Evolutionary conservation across 2,113 vertebrate genomes (phyloP), one percentile per base, ranked within the genome.

Genomic region (Sterna hirundo): DNA sequence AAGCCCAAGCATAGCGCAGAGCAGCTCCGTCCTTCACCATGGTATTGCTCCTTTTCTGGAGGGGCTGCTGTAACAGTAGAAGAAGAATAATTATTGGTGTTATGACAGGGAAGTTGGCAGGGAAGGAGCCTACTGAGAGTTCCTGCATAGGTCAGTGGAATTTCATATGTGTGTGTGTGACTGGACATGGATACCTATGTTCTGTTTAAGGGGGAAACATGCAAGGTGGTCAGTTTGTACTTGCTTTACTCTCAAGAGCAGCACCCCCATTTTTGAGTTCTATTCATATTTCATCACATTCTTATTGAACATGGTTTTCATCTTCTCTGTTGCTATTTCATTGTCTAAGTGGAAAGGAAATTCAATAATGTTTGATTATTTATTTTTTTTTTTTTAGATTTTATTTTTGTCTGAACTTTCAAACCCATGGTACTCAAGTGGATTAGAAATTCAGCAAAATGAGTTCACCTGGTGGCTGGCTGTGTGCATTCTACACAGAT

Each of bases 371-470:
- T 85, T 93, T 87, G 49, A 38, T 87, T 88, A 9, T 62, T n/a
- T 62, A 11, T 12, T 23, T 74, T 23, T 74, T 36, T 36, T 66
- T 76, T 25, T 22, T 71, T 22, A 51, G 34, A 84, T 91, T 87
- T 94, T 76, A 60, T 91, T 93, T 91, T 91, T 88, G 68, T 47
- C 79, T 96, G 94, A 90, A 86, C 88, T 96, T 90, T 96, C 55
- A 86, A 90, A 90, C 68, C 51, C 38, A 25, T 0, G 2, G 27
- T 62, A 66, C 68, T 83, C 58, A 49, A 92, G 64, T 66, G 69
- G 79, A 77, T 95, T 74, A 92, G 85, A 88, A 92, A 78, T 86
- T 71, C 4, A 6, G 79, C 42, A 78, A 88, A 94, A 60, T 19
- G 51, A 81, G 68, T 88, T 97, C 83, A 92, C 92, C 83, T 93